Evolutionary conservation across 2,888 invertebrate species (phyloP).

Genomic region (Lucinisca nassula): DNA sequence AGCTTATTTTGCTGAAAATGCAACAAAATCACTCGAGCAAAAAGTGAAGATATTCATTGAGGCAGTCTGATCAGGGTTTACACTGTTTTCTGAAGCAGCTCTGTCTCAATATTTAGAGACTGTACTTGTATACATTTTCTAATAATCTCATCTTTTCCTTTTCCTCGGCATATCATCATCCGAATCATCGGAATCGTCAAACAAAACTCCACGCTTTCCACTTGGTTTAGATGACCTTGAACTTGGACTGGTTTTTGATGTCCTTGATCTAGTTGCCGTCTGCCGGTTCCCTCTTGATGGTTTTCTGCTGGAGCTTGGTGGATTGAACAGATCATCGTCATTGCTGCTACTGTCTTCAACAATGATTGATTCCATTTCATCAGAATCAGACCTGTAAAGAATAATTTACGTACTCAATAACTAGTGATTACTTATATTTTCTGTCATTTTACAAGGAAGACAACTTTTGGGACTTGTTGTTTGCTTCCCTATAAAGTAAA

Average conservation of each 20-base stretch:
- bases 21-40: too few relatives aligned
- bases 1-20: too few relatives aligned
- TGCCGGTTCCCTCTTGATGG: neutral
- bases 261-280: neutral
- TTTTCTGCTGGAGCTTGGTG: slow-evolving; percentile 1
- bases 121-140: neutral
- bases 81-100: too few relatives aligned
- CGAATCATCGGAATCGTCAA: neutral
- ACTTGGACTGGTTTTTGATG: neutral
- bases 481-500: too few relatives aligned
- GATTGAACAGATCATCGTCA: neutral
- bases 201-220: neutral
- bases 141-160: neutral
- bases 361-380: neutral
- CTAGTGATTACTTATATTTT: neutral
- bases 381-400: slow-evolving; percentile 7
- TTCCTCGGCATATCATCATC: neutral
- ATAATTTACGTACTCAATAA: too few relatives aligned
- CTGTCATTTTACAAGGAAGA: neutral
- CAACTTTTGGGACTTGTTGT: neutral
- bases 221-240: slow-evolving; percentile 1
- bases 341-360: neutral
- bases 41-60: too few relatives aligned
- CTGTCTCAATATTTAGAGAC: too few relatives aligned
- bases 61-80: too few relatives aligned